phyloP scores from a whole-genome alignment of 2,113 vertebrate genomes.

The Scatophagus argus region DNA sequence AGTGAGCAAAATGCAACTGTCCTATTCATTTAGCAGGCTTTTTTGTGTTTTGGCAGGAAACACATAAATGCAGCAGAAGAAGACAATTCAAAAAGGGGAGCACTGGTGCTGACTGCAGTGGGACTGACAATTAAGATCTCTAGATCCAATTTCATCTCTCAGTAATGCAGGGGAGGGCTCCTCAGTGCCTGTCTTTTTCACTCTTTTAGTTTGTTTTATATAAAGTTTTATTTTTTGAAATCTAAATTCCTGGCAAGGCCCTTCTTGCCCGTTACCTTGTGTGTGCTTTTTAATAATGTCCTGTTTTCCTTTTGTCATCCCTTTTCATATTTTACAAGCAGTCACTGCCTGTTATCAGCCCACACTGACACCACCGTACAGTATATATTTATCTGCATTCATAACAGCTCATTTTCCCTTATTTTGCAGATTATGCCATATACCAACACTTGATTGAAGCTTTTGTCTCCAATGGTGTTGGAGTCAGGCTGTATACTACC shows the following conservation, averaged over 20 bases:
- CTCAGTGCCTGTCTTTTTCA: background rate
- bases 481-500: conserved; percentile 1
- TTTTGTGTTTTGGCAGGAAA: background rate
- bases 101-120: background rate
- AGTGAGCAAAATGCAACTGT: conserved; percentile 39
- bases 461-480: background rate
- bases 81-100: background rate
- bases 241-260: conserved; percentile 11
- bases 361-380: background rate
- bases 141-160: conserved; percentile 21
- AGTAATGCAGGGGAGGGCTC: background rate
- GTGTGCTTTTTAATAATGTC: conserved; percentile 14
- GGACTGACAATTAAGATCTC: conserved; percentile 19
- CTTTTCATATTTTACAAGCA: conserved; percentile 14
- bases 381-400: conserved; percentile 11
- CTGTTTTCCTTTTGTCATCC: background rate
- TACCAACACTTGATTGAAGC: background rate
- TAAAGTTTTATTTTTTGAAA: conserved; percentile 16
- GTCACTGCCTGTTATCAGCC: conserved; percentile 6
- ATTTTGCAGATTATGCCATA: background rate
- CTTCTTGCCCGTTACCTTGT: background rate
- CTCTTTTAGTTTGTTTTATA: conserved; percentile 5
- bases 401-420: background rate
- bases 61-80: background rate
- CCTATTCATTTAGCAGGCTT: conserved; percentile 51